Evolutionary conservation across 2,797 vertebrate species (phyloP).

Genomic region (Lepus townsendii): DNA sequence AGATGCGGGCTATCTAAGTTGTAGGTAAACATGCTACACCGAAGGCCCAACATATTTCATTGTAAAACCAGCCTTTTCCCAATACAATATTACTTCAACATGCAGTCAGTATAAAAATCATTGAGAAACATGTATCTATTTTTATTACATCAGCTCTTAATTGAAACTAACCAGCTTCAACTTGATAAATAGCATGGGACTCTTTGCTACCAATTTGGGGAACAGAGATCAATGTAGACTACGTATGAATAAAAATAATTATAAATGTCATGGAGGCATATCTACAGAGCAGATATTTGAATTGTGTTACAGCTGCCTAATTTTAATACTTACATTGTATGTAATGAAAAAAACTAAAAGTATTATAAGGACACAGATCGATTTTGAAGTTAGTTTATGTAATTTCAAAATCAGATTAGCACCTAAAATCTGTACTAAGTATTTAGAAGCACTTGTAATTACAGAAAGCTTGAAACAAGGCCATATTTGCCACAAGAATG

Average conservation of each 20-base stretch:
- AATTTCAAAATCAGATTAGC: background rate
- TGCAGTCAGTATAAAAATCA: background rate
- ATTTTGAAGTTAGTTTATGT: background rate
- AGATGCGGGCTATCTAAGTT: too few relatives aligned
- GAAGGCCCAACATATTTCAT: too few relatives aligned
- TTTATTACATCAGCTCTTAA: background rate
- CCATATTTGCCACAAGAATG: background rate
- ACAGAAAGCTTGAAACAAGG: background rate
- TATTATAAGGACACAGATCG: background rate
- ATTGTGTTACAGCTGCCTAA: background rate
- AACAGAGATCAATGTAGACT: background rate
- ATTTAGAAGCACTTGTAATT: background rate
- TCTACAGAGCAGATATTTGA: background rate
- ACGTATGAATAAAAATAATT: background rate
- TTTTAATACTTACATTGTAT: background rate
- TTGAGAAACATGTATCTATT: background rate
- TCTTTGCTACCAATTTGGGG: background rate
- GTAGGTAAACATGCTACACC: too few relatives aligned
- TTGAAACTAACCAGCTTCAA: background rate
- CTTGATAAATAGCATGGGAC: background rate
- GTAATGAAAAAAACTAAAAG: background rate
- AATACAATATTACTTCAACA: background rate
- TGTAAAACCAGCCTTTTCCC: background rate
- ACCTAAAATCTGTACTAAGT: background rate
- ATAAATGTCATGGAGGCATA: background rate